Base-by-base conservation (phyloP, 2,797 vertebrate genomes). In the Bradypus variegatus region DNA sequence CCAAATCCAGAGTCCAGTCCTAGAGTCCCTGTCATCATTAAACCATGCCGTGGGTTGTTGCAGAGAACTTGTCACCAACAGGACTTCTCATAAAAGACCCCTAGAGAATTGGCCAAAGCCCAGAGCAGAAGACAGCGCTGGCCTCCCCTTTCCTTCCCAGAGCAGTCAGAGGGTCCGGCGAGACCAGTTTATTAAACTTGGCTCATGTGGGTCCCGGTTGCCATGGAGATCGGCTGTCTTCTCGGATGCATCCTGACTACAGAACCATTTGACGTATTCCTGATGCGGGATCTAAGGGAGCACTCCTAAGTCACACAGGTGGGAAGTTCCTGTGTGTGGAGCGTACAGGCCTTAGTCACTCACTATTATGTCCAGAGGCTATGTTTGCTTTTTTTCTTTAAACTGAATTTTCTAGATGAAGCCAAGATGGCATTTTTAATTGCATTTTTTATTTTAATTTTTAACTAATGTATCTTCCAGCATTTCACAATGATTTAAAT, bases 401-500 rank as follows among this genome's bases (percentile, higher is more conserved):
- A 91, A 45, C 9, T 79, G 62, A 75, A 86, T 84, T 62, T 85
- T 88, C 80, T 69, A 89, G 25, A 38, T 38, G 25, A 86, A 69
- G 4, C 50, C 2, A 93, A 92, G 19, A 89, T 62, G 53, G 19
- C 10, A 38, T 69, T 84, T 36, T 50, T 29, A 23, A 85, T 79
- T 67, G 58, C 11, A 85, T 81, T 91, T 93, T 77, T 45, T 60
- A 60, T 60, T 60, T 69, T 3, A 33, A 65, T 84, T 92, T 79
- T 79, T 70, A 67, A 21, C 58, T 58, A 58, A 58, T 75, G 45
- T 29, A 83, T 82, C 58, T 86, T 90, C 53, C 16, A 67, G 60
- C 25, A 83, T 79, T 80, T 89, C 65, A 76, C 33, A 79, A 72
- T 80, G 82, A 67, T 82, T 93, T 90, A 77, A 94, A 89, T 73